phyloP scores from a whole-genome alignment of 2,888 invertebrate species.

The Siphlonurus alternatus region DNA sequence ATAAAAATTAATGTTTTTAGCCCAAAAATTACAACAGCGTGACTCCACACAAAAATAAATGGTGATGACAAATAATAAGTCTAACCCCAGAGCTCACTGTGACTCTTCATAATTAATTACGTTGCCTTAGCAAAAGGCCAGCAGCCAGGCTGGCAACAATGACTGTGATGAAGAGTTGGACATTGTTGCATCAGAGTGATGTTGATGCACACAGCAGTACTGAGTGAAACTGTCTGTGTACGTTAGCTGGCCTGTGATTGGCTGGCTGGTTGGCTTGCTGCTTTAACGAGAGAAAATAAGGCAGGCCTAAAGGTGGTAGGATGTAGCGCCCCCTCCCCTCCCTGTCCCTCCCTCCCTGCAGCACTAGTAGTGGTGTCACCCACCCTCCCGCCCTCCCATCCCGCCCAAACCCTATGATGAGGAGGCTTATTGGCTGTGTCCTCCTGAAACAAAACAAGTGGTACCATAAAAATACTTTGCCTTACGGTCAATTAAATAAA shows the following conservation, averaged over 20 bases:
- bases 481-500: no score
- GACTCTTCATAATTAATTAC: background rate
- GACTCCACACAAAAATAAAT: background rate
- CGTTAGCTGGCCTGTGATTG: background rate
- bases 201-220: background rate
- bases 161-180: no score
- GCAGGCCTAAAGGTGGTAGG: background rate
- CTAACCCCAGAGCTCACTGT: background rate
- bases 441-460: conserved; percentile 2
- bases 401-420: conserved; percentile 26
- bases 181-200: background rate
- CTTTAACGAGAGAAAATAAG: background rate
- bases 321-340: conserved; percentile 14
- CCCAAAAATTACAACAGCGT: no score
- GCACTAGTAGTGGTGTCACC: conserved; percentile 27
- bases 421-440: conserved; percentile 22
- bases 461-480: no score
- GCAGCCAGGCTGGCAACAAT: background rate
- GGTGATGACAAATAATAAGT: background rate
- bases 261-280: conserved; percentile 1
- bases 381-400: conserved; percentile 31
- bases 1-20: no score
- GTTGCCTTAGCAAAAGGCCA: background rate
- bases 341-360: conserved; percentile 13
- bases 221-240: background rate